Conservation (phyloP, 1,140 invertebrate species). For the Pachyrhynchus sulphureomaculatus region DNA sequence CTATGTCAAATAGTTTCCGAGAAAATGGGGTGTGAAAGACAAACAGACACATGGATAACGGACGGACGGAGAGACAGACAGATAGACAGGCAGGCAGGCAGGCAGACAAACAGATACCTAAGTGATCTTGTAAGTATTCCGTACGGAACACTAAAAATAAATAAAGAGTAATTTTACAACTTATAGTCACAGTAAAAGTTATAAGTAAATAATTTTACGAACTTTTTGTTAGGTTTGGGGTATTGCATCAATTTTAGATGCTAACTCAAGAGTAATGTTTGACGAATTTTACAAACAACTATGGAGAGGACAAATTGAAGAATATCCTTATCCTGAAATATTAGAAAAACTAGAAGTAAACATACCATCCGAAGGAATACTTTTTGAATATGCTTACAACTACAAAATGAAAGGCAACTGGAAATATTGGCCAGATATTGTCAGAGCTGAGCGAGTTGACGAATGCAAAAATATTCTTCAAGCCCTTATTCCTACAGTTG, state of each 20-base stretch:
- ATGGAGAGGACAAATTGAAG: constrained; percentile 59
- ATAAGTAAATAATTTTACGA: too few relatives aligned
- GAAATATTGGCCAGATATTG: constrained; percentile 73
- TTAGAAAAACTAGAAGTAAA: constrained; percentile 70
- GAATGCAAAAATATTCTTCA: constrained; percentile 71
- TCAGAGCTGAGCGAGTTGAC: constrained; percentile 57
- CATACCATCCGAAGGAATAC: constrained; percentile 69
- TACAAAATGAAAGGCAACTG: constrained; percentile 69
- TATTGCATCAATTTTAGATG: constrained; percentile 74
- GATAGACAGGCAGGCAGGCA: too few relatives aligned
- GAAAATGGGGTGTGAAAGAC: too few relatives aligned
- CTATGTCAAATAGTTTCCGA: too few relatives aligned
- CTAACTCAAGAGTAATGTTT: constrained; percentile 71
- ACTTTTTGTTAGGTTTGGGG: constrained; percentile 63
- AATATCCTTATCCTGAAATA: constrained; percentile 64
- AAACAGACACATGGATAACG: too few relatives aligned
- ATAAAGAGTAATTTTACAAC: too few relatives aligned
- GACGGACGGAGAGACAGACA: too few relatives aligned
- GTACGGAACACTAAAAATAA: too few relatives aligned
- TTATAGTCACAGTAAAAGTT: too few relatives aligned
- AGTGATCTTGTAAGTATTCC: too few relatives aligned
- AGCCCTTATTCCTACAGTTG: constrained; percentile 81
- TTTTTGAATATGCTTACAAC: constrained; percentile 80
- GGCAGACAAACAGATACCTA: too few relatives aligned
- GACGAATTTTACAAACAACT: constrained; percentile 66